These are phyloP conservation scores for Choristoneura fumiferana DNA, from an alignment of 1,140 invertebrate species.

Conservation along the genomic window DNA sequence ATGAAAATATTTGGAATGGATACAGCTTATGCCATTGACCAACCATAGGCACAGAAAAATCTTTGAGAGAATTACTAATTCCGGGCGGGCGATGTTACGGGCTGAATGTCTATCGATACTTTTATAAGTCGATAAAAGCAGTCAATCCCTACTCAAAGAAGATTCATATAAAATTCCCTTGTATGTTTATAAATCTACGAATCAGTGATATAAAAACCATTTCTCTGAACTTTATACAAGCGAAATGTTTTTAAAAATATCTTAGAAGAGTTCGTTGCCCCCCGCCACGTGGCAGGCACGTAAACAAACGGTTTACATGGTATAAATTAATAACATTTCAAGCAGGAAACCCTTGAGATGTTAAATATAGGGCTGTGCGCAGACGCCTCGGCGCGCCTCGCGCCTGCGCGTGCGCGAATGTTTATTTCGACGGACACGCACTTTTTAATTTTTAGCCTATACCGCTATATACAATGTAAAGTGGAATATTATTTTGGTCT, in stretches of 20 bases:
- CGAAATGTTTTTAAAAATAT: constrained; percentile 37
- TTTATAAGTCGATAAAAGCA: too few species aligned
- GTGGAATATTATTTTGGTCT: too few species aligned
- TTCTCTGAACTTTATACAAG: constrained; percentile 19
- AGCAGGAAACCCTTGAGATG: constrained; percentile 69
- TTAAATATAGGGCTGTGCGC: constrained; percentile 62
- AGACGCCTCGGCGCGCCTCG: constrained; percentile 44
- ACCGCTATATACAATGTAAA: too few species aligned
- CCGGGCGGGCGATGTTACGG: too few species aligned
- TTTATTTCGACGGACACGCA: constrained; percentile 50
- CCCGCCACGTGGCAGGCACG: constrained; percentile 52
- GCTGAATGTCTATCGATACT: too few species aligned
- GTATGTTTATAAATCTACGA: constrained; percentile 2
- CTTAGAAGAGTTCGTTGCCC: constrained; percentile 47
- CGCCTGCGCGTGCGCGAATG: constrained; percentile 44
- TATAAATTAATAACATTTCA: constrained; percentile 68
- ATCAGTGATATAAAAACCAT: constrained; percentile 10
- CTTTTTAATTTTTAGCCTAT: neutral
- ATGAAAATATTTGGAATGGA: too few species aligned
- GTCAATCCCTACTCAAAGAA: too few species aligned
- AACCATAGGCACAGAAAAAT: too few species aligned
- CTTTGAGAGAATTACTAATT: too few species aligned
- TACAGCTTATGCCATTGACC: too few species aligned
- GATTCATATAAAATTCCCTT: neutral
- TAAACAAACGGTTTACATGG: constrained; percentile 60